phyloP scores from a whole-genome alignment of 2,113 vertebrate species.

The Leiothrix lutea region DNA sequence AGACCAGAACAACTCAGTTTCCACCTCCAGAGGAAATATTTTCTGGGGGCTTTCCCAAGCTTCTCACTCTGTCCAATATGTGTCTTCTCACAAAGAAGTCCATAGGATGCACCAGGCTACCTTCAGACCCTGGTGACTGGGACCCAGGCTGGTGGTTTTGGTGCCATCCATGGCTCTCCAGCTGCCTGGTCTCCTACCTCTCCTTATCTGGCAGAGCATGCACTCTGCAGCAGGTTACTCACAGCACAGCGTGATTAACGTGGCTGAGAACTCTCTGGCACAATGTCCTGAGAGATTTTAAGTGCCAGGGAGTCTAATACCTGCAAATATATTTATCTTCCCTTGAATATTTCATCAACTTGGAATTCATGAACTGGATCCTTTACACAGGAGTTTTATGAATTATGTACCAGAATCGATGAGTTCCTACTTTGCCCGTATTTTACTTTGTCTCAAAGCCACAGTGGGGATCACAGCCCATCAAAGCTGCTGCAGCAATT shows the following conservation, averaged over 20 bases:
- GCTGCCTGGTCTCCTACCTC: neutral
- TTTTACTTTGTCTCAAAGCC: slow-evolving; percentile 45
- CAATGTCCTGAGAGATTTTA: slow-evolving; percentile 45
- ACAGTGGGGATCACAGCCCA: slow-evolving; percentile 11
- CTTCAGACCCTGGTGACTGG: neutral
- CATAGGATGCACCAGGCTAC: neutral
- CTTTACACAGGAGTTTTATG: slow-evolving; percentile 61
- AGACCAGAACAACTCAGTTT: neutral
- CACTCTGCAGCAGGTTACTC: neutral
- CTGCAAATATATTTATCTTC: slow-evolving; percentile 68
- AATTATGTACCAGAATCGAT: slow-evolving; percentile 70
- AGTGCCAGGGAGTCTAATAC: slow-evolving; percentile 50
- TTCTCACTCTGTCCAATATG: neutral
- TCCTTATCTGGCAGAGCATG: neutral
- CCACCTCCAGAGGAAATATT: neutral
- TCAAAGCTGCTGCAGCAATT: slow-evolving; percentile 29
- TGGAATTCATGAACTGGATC: slow-evolving; percentile 60
- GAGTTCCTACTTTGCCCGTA: slow-evolving; percentile 33
- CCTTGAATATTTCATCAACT: slow-evolving; percentile 74
- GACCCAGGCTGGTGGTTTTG: neutral
- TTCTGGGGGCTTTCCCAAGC: neutral
- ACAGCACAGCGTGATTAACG: neutral
- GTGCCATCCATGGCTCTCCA: neutral
- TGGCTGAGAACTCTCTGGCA: slow-evolving; percentile 39
- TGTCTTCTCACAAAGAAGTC: neutral